Percentiles rank a stretch among this genome's conserved stretches.
Conservation (phyloP, 2,888 invertebrate genomes). For the Apodemia duryi region DNA sequence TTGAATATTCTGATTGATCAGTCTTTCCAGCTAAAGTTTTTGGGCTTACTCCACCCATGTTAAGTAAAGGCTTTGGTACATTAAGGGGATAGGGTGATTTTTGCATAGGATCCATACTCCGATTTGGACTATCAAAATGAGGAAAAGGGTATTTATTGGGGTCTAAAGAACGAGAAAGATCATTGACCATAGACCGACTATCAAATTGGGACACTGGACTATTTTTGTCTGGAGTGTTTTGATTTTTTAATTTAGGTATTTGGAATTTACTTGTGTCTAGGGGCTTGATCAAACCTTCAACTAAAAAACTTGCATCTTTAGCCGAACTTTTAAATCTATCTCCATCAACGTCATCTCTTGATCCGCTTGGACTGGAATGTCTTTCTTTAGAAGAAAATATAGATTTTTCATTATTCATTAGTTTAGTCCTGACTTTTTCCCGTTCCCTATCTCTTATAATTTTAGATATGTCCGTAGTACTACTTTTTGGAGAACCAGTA, state of each 20-base stretch:
- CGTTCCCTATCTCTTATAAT: constrained; percentile 81
- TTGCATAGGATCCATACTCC: constrained; percentile 57
- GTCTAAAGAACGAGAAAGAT: constrained; percentile 63
- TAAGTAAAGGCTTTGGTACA: constrained; percentile 67
- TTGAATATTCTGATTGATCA: constrained; percentile 58
- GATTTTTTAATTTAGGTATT: constrained; percentile 86
- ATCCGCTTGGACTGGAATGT: constrained; percentile 83
- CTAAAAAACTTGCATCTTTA: constrained; percentile 81
- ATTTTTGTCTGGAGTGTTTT: constrained; percentile 69
- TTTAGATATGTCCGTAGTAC: constrained; percentile 77
- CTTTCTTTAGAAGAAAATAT: constrained; percentile 82
- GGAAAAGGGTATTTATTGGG: constrained; percentile 68
- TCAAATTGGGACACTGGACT: constrained; percentile 64
- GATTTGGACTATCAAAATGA: constrained; percentile 61
- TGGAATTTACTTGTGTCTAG: constrained; percentile 90
- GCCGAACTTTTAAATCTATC: constrained; percentile 81
- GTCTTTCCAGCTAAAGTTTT: constrained; percentile 55
- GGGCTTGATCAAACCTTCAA: constrained; percentile 88
- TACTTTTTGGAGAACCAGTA: constrained; percentile 81
- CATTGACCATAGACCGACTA: constrained; percentile 65
- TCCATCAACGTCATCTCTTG: constrained; percentile 82
- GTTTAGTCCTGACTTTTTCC: constrained; percentile 78
- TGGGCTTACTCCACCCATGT: constrained; percentile 67
- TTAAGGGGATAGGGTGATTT: constrained; percentile 68
- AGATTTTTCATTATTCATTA: constrained; percentile 81